A percentile compares a stretch with the other conserved stretches of the same genome.
These are phyloP conservation scores for Dipus sagitta DNA, from an alignment of 2,797 vertebrate genomes.

Conservation along the genomic window DNA sequence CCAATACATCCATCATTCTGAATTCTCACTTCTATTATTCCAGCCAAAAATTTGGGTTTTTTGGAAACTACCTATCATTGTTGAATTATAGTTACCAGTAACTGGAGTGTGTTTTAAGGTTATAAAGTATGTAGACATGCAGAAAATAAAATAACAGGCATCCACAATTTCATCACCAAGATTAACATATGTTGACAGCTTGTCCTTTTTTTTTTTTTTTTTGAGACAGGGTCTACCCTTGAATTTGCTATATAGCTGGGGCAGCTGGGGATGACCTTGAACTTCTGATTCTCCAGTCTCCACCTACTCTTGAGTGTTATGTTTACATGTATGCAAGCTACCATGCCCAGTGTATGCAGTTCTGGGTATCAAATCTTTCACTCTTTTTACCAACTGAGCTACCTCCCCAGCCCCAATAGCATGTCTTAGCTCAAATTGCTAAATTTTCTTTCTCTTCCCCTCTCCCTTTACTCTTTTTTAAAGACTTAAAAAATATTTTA, in stretches of 20 bases:
- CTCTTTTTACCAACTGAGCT: too few species aligned
- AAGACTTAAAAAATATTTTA: neutral
- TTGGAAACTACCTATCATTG: neutral
- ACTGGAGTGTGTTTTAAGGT: neutral
- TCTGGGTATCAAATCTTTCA: too few species aligned
- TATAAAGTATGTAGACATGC: neutral
- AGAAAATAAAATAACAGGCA: slow-evolving; percentile 43
- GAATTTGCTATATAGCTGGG: too few species aligned
- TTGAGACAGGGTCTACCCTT: too few species aligned
- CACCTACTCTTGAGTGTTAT: too few species aligned
- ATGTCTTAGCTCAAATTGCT: neutral
- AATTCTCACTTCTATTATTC: neutral
- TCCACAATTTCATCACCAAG: neutral
- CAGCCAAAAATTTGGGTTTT: neutral
- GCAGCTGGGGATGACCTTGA: too few species aligned
- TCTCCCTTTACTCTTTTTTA: neutral
- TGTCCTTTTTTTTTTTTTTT: neutral
- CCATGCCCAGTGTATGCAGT: too few species aligned
- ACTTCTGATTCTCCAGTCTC: too few species aligned
- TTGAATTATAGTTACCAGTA: neutral
- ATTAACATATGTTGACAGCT: slow-evolving; percentile 6
- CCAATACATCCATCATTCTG: neutral
- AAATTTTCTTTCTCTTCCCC: neutral
- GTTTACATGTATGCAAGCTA: too few species aligned
- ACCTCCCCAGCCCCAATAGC: too few species aligned